Evolutionary conservation across 2,797 vertebrate species (phyloP), one percentile per base, ranked within the genome.

Genomic region (Microhierax caerulescens): DNA sequence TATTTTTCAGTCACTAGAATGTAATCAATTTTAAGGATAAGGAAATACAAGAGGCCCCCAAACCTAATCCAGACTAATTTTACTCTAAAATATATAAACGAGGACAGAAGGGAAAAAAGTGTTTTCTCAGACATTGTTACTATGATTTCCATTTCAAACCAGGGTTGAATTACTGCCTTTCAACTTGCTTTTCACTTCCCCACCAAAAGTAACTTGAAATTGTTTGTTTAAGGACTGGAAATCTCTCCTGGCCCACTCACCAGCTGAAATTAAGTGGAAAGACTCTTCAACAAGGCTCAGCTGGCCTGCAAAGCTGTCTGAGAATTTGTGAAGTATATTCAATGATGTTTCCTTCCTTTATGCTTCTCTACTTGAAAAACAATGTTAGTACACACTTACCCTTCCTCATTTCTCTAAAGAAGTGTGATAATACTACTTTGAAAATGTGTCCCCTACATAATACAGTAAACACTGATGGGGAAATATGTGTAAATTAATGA

Each of bases 1-100:
- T 93, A 90, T 96, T 97, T 97, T 97, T 91, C 93, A 95, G 85
- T 95, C 94, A 92, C 56, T 93, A 95, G 87, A 96, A 97, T 81
- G 76, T 91, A 96, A 97, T 96, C 94, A 96, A 87, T 97, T 96
- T 96, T 95, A 91, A 89, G 95, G 78, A 92, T 93, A 92, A 93
- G 79, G 90, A 97, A 97, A 97, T 70, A 93, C 45, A 95, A 96
- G 95, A 88, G 90, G 70, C 63, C 78, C 34, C 36, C 74, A 83
- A 56, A 88, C 15, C 30, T 93, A 96, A 91, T 91, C 74, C 95
- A 70, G n/a, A 68, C 59, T 95, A 97, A 82, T 96, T 97, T 95
- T 94, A 91, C 67, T 90, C 82, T 93, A 93, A 91, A 93, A 93
- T 91, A 61, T 63, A 88, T 65, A 94, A 93, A 91, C 0, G 18